Evolutionary conservation across 1,140 invertebrate species (phyloP).

Genomic region (Neoseiulus cucumeris): DNA sequence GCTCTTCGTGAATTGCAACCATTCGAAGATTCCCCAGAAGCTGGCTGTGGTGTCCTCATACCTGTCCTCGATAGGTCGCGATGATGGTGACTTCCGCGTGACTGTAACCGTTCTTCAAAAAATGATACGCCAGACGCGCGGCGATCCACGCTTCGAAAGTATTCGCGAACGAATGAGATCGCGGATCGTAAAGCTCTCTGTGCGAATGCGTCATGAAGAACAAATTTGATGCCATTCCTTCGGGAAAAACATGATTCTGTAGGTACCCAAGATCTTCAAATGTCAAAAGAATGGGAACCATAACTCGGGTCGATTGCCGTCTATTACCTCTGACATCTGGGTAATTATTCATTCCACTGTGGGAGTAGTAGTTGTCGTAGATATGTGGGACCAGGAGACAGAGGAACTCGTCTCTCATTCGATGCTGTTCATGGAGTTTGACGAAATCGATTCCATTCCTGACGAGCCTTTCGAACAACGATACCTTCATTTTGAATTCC

Average conservation of each 20-base stretch:
- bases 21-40: too few species aligned
- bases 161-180: slow-evolving; percentile 27
- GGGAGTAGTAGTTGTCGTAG: slow-evolving; percentile 14
- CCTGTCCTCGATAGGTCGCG: slow-evolving; percentile 41
- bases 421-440: slow-evolving; percentile 16
- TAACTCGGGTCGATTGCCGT: too few species aligned
- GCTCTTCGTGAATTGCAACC: too few species aligned
- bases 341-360: neutral
- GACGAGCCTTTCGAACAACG: slow-evolving; percentile 28
- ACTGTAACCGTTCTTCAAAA: slow-evolving; percentile 38
- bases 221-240: neutral
- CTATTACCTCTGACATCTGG: neutral
- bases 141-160: slow-evolving; percentile 37
- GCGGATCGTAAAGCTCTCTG: neutral
- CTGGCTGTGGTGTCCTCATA: too few species aligned
- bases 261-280: too few species aligned
- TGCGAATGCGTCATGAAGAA: slow-evolving; percentile 1
- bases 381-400: slow-evolving; percentile 16
- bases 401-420: slow-evolving; percentile 16
- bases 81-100: slow-evolving; percentile 41
- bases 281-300: too few species aligned
- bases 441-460: slow-evolving; percentile 22
- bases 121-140: slow-evolving; percentile 35
- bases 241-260: too few species aligned
- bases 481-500: slow-evolving; percentile 28